Evolutionary conservation across 2,113 vertebrate genomes (phyloP), one percentile per base, ranked within the genome.

Genomic region (Alethe diademata): DNA sequence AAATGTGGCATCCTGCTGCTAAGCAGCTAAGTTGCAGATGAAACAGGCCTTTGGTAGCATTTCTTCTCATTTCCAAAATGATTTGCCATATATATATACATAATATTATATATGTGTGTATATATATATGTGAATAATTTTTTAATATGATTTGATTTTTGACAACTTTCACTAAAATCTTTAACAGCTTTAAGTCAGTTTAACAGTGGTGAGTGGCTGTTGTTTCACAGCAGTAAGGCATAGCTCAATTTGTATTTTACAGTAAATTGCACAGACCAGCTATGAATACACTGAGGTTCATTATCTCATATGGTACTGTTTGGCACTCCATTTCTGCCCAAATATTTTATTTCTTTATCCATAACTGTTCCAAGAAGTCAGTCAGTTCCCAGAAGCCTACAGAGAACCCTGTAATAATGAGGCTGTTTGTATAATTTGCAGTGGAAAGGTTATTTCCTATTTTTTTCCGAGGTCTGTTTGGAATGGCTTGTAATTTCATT

Each of bases 31-130:
- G 16, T 1, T 81, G 38, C 13, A 78, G 54, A 26, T 50, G 8
- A 84, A 81, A 86, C 10, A 38, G 16, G 20, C 3, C 17, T 62
- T 73, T 0, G 0, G 19, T 28, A 62, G 6, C 26, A 47, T 12
- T 26, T 78, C 9, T 38, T 61, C n/a, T 76, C 14, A 42, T 16
- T 79, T 65, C 8, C 42, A 88, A 35, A 88, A 58, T 3, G 0
- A 16, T 69, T 84, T 92, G 3, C 11, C 16, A n/a, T 24, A 54
- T 36, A 36, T 11, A 35, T 18, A 15, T 15, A 40, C 40, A 54
- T 33, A 36, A n/a, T 22, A 17, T 43, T 14, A 40, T 40, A 38
- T 10, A 38, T 38, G 12, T 38, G 38, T 38, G 38, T 38, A 11
- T 38, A 50, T 36, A 36, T 18, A 56, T 54, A 47, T 47, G 12